phyloP scores from a whole-genome alignment of 2,113 vertebrate genomes.

The Rhadina sibilatrix region DNA sequence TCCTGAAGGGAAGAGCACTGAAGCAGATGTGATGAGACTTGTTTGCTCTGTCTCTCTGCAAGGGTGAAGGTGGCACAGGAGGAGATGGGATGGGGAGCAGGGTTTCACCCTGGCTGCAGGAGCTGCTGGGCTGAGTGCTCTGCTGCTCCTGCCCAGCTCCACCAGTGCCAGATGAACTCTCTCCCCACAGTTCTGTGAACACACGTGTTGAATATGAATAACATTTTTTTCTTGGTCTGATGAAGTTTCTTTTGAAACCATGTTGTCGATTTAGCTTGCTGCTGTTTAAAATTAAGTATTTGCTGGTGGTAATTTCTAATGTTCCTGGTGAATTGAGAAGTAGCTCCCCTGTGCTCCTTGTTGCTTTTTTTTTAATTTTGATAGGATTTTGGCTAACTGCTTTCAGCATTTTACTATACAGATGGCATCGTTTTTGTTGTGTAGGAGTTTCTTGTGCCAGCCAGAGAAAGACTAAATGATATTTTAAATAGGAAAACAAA shows the following conservation, averaged over 20 bases:
- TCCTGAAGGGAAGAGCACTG: background rate
- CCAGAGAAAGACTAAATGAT: background rate
- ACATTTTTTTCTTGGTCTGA: background rate
- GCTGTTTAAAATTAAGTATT: background rate
- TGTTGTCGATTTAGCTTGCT: background rate
- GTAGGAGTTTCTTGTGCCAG: slow-evolving; percentile 24
- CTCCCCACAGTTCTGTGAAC: background rate
- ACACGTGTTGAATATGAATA: fast-evolving
- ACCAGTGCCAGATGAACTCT: fast-evolving
- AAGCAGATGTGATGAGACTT: background rate
- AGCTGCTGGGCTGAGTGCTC: background rate
- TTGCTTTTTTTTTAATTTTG: background rate
- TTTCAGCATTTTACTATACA: background rate
- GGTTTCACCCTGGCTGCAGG: background rate
- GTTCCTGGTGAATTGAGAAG: background rate
- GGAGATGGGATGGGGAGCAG: background rate
- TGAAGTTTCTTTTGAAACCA: background rate
- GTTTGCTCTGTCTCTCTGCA: background rate
- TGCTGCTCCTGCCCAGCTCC: background rate
- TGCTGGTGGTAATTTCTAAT: background rate
- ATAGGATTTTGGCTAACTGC: background rate
- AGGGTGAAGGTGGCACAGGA: background rate
- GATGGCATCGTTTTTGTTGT: background rate
- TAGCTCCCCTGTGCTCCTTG: background rate
- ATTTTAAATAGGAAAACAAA: background rate